A percentile compares a stretch with the other conserved stretches of the same genome.
Evolutionary conservation across 2,888 invertebrate genomes (phyloP).

Genomic region (Leucoptera coffeella): DNA sequence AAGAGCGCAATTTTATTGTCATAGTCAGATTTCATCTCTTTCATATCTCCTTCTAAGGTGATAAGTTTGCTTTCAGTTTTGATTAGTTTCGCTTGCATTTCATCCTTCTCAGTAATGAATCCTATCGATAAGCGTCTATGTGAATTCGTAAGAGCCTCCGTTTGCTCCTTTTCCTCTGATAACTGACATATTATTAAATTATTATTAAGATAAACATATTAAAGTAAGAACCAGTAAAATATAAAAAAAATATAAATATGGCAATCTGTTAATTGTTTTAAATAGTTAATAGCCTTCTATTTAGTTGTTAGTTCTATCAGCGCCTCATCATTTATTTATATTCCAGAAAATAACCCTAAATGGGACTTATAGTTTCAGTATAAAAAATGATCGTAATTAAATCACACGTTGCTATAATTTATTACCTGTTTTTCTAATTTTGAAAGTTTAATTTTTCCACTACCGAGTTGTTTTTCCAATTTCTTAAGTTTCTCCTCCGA

Average conservation of each 20-base stretch:
- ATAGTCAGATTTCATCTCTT: constrained; percentile 47
- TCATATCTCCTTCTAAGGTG: constrained; percentile 41
- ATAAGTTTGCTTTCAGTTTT: constrained; percentile 40
- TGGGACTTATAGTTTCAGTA: constrained; percentile 3
- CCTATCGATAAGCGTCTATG: constrained; percentile 36
- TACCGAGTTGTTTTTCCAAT: constrained; percentile 45
- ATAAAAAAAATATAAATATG: background rate
- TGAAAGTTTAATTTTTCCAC: constrained; percentile 51
- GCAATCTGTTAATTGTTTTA: too few relatives aligned
- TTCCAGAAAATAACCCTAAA: constrained; percentile 3
- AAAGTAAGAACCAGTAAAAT: constrained; percentile 15
- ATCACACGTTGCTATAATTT: too few relatives aligned
- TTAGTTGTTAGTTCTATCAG: too few relatives aligned
- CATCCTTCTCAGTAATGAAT: constrained; percentile 38
- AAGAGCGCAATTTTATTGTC: constrained; percentile 55
- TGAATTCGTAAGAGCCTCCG: constrained; percentile 22
- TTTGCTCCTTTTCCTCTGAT: constrained; percentile 41
- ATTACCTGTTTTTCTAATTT: constrained; percentile 59
- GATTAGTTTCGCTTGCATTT: constrained; percentile 32
- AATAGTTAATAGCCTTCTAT: too few relatives aligned
- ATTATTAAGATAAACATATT: constrained; percentile 14
- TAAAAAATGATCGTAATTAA: constrained; percentile 2
- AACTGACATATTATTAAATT: constrained; percentile 26
- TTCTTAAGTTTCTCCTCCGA: constrained; percentile 60
- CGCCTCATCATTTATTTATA: too few relatives aligned